Percentiles rank a stretch among this genome's conserved stretches.
These are phyloP conservation scores for Apostichopus parvimensis DNA, from an alignment of 35 echinoderm and acorn worm genomes.

Conservation along the genomic window DNA sequence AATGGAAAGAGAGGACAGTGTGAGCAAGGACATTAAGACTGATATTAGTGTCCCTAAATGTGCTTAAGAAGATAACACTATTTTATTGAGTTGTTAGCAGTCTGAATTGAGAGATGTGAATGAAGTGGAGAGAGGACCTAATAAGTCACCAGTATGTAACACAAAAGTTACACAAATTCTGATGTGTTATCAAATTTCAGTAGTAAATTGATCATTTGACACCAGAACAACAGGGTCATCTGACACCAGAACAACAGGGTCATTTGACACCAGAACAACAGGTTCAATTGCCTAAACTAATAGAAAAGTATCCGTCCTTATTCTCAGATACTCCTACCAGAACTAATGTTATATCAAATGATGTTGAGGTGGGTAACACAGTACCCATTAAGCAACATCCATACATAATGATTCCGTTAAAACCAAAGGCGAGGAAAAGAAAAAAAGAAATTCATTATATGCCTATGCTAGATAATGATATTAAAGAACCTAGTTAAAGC, in stretches of 20 bases:
- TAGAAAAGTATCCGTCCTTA: not conserved
- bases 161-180: not conserved
- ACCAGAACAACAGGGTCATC: no score
- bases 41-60: not conserved
- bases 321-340: not conserved
- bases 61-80: not conserved
- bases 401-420: not conserved
- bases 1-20: not conserved
- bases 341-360: not conserved
- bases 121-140: not conserved
- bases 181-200: not conserved
- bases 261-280: not conserved
- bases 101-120: not conserved
- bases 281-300: not conserved
- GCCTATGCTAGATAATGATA: conserved; percentile 50
- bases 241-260: no score
- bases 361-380: not conserved
- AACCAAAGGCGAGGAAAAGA: not conserved
- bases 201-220: not conserved
- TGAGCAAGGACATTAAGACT: not conserved
- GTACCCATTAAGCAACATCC: not conserved
- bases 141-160: not conserved
- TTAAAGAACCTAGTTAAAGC: conserved; percentile 66
- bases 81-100: not conserved
- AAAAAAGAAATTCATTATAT: conserved; percentile 36